A percentile compares a stretch with the other conserved stretches of the same genome.
Evolutionary conservation across 2,113 vertebrate species (phyloP).

Genomic region (Grallaria varia): DNA sequence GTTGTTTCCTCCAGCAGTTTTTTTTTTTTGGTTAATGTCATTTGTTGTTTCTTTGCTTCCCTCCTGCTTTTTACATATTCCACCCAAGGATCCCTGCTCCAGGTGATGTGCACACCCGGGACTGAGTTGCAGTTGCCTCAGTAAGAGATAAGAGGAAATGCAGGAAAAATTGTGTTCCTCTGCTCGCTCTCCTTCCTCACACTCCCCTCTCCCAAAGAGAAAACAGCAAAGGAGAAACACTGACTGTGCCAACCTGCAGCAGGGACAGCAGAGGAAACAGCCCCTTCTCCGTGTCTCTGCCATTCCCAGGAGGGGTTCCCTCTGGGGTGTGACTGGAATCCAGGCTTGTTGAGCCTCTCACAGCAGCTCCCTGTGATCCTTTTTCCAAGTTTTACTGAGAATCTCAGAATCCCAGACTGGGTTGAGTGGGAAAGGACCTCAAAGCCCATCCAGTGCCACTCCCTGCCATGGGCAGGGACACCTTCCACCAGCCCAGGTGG

Average conservation of each 20-base stretch:
- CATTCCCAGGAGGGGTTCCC: background rate
- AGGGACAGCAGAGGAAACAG: background rate
- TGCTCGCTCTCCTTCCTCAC: background rate
- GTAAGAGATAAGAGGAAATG: background rate
- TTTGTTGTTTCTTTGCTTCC: background rate
- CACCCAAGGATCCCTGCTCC: background rate
- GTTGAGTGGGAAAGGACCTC: fast-evolving
- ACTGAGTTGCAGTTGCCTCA: background rate
- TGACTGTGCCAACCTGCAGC: background rate
- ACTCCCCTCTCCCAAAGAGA: background rate
- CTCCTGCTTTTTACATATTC: background rate
- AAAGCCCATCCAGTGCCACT: fast-evolving
- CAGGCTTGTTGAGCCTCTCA: background rate
- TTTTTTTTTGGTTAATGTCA: too few relatives aligned
- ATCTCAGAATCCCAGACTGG: background rate
- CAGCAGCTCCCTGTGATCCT: background rate
- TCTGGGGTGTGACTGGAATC: background rate
- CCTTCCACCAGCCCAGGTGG: background rate
- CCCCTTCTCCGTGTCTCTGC: background rate
- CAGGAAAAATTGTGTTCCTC: background rate
- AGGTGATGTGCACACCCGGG: background rate
- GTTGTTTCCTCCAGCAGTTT: background rate
- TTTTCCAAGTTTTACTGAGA: background rate
- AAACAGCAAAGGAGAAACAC: background rate
- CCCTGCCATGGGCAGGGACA: background rate